Conservation (phyloP, 2,888 invertebrate genomes). For the Ypsolopha scabrella region DNA sequence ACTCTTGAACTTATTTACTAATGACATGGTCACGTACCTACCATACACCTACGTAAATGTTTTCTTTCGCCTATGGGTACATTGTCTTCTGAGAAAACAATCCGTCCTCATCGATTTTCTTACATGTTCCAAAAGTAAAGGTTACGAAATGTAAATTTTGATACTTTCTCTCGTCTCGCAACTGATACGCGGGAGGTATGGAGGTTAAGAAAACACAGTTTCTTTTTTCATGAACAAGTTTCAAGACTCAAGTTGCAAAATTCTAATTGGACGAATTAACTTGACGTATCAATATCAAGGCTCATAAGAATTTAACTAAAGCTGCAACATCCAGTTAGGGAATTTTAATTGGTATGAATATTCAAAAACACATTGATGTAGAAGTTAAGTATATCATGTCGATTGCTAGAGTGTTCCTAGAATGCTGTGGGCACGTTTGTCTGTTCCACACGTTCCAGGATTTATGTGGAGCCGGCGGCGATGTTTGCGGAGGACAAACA, state of each 20-base stretch:
- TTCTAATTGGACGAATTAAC: too few relatives aligned
- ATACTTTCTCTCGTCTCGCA: slow-evolving; percentile 57
- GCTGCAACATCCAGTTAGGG: too few relatives aligned
- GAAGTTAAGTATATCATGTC: too few relatives aligned
- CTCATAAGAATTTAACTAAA: too few relatives aligned
- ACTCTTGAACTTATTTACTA: not conserved
- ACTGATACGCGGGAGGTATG: slow-evolving; percentile 47
- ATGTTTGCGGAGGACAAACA: slow-evolving; percentile 58
- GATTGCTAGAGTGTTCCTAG: not conserved
- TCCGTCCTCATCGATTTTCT: slow-evolving; percentile 30
- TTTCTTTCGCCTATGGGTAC: not conserved
- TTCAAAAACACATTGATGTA: too few relatives aligned
- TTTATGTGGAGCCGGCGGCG: slow-evolving; percentile 9
- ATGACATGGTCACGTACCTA: not conserved
- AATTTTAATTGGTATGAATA: too few relatives aligned
- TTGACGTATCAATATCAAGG: too few relatives aligned
- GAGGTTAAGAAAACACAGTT: slow-evolving; percentile 64
- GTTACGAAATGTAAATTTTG: slow-evolving; percentile 48
- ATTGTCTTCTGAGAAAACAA: slow-evolving; percentile 22
- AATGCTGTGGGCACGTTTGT: not conserved
- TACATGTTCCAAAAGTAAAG: slow-evolving; percentile 36
- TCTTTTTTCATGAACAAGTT: slow-evolving; percentile 23
- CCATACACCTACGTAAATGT: not conserved
- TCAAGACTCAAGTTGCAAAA: not conserved
- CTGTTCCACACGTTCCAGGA: slow-evolving; percentile 31